Base-by-base conservation (phyloP, 1,140 invertebrate genomes). In the Tribolium madens region DNA sequence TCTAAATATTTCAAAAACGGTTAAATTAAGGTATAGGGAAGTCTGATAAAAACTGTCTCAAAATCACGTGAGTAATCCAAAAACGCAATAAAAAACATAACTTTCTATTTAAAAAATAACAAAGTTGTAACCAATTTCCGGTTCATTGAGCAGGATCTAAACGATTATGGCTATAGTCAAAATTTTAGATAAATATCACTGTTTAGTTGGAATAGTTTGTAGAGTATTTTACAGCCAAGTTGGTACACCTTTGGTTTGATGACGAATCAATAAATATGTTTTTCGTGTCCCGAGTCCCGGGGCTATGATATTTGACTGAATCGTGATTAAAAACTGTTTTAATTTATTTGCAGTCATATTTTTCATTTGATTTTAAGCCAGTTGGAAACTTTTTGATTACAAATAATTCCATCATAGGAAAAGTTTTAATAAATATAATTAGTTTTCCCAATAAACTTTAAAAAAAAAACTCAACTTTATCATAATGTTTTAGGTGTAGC, bases 401-500 rank as follows among this genome's bases (percentile, higher is more conserved):
- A 64, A 64, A 10, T 64, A 64, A 64, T 64, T 64, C n/a, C 21
- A 33, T 64, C n/a, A 64, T 64, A 64, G 26, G 26, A n/a, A 64
- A 42, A 64, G 57, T 64, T 64, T 64, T 64, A 64, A 64, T 64
- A 64, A 64, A 64, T 14, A 33, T 64, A 64, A 64, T 64, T 64
- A 57, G 52, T 57, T 57, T 21, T 57, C 14, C n/a, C 17, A 21
- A 64, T 64, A 18, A 64, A 64, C 3, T 64, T 7, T 33, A 60
- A 26, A 33, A 71, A 60, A 26, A 33, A 71, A 52, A 52, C 21
- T 71, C 13, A 52, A 47, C n/a, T 71, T 26, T 71, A 18, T 48
- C 47, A 9, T 47, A 17, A 15, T 78, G 52, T 83, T 83, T 76
- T 76, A 91, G 90, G 83, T 99, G 97, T 86, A 98, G 95, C 80